These are phyloP conservation scores for Drosophila sp. DNA, from an alignment of 1,140 invertebrate genomes.

Conservation along the genomic window DNA sequence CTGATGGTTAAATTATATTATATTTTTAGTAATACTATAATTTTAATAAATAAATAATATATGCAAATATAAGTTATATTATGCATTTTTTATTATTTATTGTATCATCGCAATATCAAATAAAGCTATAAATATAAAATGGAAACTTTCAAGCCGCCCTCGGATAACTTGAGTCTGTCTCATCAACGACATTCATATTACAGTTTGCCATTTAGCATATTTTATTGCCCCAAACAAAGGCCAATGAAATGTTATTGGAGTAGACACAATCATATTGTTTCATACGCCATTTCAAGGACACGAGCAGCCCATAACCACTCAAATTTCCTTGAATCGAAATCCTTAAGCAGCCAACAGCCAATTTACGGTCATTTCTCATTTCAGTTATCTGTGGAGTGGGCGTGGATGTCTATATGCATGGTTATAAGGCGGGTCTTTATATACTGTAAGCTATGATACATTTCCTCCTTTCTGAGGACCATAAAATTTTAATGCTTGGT, in stretches of 20 bases:
- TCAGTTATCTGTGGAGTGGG: constrained; percentile 82
- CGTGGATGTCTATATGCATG: constrained; percentile 79
- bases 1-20: too few relatives aligned
- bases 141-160: constrained; percentile 13
- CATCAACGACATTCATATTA: constrained; percentile 41
- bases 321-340: constrained; percentile 7
- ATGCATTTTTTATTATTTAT: too few relatives aligned
- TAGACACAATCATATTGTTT: constrained; percentile 63
- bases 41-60: too few relatives aligned
- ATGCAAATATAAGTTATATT: too few relatives aligned
- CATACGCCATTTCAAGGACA: constrained; percentile 51
- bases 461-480: constrained; percentile 2
- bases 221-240: constrained; percentile 59
- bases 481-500: constrained; percentile 54
- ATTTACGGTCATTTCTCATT: constrained; percentile 66
- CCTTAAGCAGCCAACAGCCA: constrained; percentile 27
- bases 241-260: constrained; percentile 55
- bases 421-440: constrained; percentile 74
- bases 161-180: constrained; percentile 18
- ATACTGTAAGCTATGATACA: constrained; percentile 71
- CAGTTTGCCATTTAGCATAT: constrained; percentile 51
- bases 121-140: too few relatives aligned
- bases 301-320: constrained; percentile 9
- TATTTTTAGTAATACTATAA: too few relatives aligned
- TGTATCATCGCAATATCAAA: too few relatives aligned